Base-by-base conservation (phyloP, 2,113 vertebrate species). In the Oxyura jamaicensis region DNA sequence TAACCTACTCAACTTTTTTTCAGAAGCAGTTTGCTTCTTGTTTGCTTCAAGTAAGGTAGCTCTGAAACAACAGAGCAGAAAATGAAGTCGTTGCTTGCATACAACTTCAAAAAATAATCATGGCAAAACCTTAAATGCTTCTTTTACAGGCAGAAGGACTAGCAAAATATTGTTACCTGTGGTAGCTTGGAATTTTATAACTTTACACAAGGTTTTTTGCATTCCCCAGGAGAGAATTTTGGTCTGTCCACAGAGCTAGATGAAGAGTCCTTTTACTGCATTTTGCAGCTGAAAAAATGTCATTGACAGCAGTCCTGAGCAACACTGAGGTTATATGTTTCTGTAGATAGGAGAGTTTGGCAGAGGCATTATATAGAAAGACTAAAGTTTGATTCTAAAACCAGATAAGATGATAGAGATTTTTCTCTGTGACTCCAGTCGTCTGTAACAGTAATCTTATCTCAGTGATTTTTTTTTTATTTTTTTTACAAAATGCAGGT, bases 221-320 rank as follows among this genome's bases (percentile, higher is more conserved):
- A 42, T 91, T 95, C 91, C 93, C 41, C 86, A 86, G 67, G 90
- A 97, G 90, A 97, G 39, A 44, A 90, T 97, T 97, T 95, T 95
- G 52, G 85, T 97, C 85, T 97, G 59, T 92, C 35, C 41, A 88
- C 84, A 91, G 82, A 72, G 60, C 92, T 95, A 85, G 94, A 94
- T 96, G 76, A 89, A n/a, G 28, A 91, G 42, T 33, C 53, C 53
- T 88, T 87, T 76, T 83, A 52, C 84, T 53, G 50, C 91, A 90
- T 96, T 93, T 97, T 96, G 86, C 68, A 91, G 63, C 75, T 88
- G 86, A 69, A 92, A 97, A 96, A 23, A 22, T 6, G 22, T 50
- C 46, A 93, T 75, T 83, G 83, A 77, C 22, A 23, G 29, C 91
- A 80, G 67, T 81, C 48, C 63, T 69, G 71, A 92, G 69, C 36